phyloP scores from a whole-genome alignment of 2,888 invertebrate species.

The Timema podura region DNA sequence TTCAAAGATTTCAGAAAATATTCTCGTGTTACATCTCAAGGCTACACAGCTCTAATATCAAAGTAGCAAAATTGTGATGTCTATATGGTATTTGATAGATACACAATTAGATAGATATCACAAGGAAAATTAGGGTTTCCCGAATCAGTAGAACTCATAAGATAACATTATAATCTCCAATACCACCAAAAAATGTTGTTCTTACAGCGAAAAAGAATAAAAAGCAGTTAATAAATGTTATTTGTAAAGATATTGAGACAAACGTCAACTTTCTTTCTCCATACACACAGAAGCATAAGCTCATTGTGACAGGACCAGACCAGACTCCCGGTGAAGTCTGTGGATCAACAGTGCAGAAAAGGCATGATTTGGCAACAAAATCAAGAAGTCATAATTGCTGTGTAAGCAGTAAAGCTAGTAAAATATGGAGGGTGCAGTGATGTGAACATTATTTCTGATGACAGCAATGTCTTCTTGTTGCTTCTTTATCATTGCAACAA shows the following conservation, averaged over 20 bases:
- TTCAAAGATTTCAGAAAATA: too few species aligned
- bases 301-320: not conserved
- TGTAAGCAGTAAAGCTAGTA: too few species aligned
- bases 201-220: not conserved
- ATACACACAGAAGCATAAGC: not conserved
- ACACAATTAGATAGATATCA: not conserved
- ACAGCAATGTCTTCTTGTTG: too few species aligned
- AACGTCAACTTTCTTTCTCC: not conserved
- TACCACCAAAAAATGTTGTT: not conserved
- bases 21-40: not conserved
- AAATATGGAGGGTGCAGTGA: too few species aligned
- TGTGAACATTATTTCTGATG: too few species aligned
- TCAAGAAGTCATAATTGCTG: too few species aligned
- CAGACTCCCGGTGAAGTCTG: too few species aligned
- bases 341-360: too few species aligned
- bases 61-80: not conserved
- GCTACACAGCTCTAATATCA: not conserved
- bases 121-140: not conserved
- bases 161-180: not conserved
- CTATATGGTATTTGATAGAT: not conserved
- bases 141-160: not conserved
- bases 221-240: not conserved
- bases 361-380: too few species aligned
- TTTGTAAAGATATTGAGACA: not conserved
- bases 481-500: too few species aligned